A percentile compares a stretch with the other conserved stretches of the same genome.
These are phyloP conservation scores for Temnothorax longispinosus DNA, from an alignment of 1,140 invertebrate species.

Conservation along the genomic window DNA sequence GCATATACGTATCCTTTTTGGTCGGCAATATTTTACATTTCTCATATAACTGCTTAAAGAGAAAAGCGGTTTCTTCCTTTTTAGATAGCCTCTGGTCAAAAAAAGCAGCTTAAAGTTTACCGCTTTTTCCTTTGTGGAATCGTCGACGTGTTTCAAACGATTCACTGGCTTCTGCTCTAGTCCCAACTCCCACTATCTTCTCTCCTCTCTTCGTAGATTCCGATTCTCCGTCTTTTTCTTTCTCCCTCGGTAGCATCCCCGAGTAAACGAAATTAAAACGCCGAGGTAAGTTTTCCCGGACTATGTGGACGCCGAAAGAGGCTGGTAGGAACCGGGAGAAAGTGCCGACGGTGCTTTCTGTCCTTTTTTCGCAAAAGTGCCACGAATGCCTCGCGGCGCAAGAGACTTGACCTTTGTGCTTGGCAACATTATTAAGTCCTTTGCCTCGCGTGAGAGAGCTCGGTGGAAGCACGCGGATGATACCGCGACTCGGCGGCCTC, in stretches of 20 bases:
- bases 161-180: constrained; percentile 57
- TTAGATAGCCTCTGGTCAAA: constrained; percentile 70
- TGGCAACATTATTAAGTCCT: constrained; percentile 83
- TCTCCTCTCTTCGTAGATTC: constrained; percentile 10
- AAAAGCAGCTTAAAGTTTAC: constrained; percentile 77
- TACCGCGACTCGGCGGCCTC: constrained; percentile 52
- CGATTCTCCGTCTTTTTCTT: not conserved
- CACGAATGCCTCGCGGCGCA: constrained; percentile 75
- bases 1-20: not conserved
- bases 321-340: constrained; percentile 23
- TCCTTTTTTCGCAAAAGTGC: constrained; percentile 68
- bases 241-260: constrained; percentile 34
- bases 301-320: constrained; percentile 57
- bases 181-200: constrained; percentile 1
- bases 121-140: constrained; percentile 73
- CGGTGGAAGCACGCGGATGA: constrained; percentile 66
- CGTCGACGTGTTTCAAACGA: constrained; percentile 70
- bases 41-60: constrained; percentile 4
- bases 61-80: constrained; percentile 24
- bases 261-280: constrained; percentile 84
- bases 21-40: constrained; percentile 55
- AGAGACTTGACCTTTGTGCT: constrained; percentile 81
- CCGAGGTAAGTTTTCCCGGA: constrained; percentile 78
- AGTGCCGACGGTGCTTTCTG: constrained; percentile 35
- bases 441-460: constrained; percentile 71